These are phyloP conservation scores for Vanessa atalanta DNA, from an alignment of 1,140 invertebrate genomes.

Conservation along the genomic window DNA sequence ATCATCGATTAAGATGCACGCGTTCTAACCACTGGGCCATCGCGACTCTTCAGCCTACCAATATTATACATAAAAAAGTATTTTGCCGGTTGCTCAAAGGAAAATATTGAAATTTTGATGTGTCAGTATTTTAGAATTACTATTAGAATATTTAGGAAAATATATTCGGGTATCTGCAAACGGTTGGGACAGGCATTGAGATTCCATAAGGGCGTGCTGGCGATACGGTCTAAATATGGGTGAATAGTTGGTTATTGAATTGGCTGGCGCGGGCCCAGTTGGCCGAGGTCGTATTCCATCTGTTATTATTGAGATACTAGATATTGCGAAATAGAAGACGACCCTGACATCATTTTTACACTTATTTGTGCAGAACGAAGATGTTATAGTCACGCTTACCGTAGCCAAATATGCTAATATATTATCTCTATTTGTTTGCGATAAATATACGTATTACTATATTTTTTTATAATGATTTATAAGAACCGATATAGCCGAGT, in stretches of 20 bases:
- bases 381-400: neutral
- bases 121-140: neutral
- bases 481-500: no score
- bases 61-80: no score
- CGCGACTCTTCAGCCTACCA: no score
- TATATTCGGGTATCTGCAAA: neutral
- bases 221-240: conserved; percentile 10
- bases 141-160: neutral
- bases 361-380: neutral
- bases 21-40: no score
- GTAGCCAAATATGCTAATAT: no score
- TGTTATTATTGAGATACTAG: conserved; percentile 13
- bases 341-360: conserved; percentile 8
- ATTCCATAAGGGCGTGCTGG: conserved; percentile 1
- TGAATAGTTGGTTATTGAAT: conserved; percentile 13
- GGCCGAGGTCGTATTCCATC: neutral
- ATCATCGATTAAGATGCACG: no score
- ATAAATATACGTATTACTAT: no score
- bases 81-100: no score
- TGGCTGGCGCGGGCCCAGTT: neutral
- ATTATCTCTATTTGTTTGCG: no score
- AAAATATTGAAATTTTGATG: no score
- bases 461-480: no score
- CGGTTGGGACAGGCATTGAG: neutral
- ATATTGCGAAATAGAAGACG: neutral